Conservation (phyloP, 2,797 vertebrate species). For the Sebastes melanostomus region DNA sequence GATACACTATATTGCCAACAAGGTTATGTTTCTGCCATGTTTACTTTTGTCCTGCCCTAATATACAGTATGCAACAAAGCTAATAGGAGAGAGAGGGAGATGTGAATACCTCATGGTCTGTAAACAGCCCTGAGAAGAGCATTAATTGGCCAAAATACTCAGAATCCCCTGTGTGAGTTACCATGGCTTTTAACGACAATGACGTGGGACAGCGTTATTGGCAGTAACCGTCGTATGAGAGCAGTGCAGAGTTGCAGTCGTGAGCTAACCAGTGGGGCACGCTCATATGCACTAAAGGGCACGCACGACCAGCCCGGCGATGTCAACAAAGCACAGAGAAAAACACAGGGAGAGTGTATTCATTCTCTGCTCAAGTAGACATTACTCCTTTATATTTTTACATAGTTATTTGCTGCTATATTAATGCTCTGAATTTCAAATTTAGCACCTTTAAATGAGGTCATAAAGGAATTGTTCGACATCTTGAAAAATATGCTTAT, state of each 20-base stretch:
- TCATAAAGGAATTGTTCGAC: background rate
- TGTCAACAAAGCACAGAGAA: too few relatives aligned
- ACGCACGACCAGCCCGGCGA: fast-evolving
- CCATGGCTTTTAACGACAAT: background rate
- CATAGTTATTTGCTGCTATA: too few relatives aligned
- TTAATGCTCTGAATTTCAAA: too few relatives aligned
- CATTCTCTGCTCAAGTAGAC: too few relatives aligned
- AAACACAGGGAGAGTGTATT: fast-evolving
- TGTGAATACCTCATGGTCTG: background rate
- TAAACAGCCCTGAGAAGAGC: background rate
- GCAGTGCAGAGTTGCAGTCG: fast-evolving
- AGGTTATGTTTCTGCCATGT: background rate
- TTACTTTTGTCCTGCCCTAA: background rate
- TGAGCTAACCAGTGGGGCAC: too few relatives aligned
- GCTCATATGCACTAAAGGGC: too few relatives aligned
- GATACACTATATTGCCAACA: background rate
- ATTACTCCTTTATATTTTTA: too few relatives aligned
- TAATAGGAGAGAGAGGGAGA: background rate
- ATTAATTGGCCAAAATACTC: background rate
- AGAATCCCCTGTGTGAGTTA: background rate
- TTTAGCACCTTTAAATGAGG: background rate
- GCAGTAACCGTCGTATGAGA: too few relatives aligned
- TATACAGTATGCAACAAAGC: background rate
- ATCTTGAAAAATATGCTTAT: background rate
- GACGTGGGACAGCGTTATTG: too few relatives aligned